Conservation (phyloP, 2,113 vertebrate species). For the Glaucomys volans region DNA sequence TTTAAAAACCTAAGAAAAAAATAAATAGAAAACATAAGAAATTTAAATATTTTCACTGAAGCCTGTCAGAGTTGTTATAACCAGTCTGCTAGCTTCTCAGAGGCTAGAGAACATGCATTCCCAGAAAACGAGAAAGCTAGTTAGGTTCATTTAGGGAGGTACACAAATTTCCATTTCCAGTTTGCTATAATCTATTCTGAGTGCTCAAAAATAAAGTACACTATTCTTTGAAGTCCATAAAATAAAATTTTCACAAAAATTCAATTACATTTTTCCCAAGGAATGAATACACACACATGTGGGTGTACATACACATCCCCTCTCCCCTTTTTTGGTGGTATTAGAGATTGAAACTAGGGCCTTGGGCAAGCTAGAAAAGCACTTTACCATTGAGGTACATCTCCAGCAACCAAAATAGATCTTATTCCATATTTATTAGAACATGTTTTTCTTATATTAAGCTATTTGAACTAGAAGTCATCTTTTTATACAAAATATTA, state of each 20-base stretch:
- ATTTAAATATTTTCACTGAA: constrained; percentile 66
- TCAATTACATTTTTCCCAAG: background rate
- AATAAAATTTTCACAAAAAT: constrained; percentile 16
- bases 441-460: background rate
- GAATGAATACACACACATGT: no score
- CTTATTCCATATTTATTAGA: constrained; percentile 1
- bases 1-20: background rate
- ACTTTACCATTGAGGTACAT: background rate
- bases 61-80: constrained; percentile 47
- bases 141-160: constrained; percentile 54
- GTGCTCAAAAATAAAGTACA: constrained; percentile 23
- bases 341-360: no score
- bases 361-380: no score
- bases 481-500: constrained; percentile 50
- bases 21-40: background rate
- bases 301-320: no score
- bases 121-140: constrained; percentile 36
- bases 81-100: constrained; percentile 61
- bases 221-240: constrained; percentile 57
- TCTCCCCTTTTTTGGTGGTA: no score
- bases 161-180: constrained; percentile 52
- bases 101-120: constrained; percentile 11
- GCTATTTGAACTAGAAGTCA: background rate
- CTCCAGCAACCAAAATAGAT: background rate
- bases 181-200: constrained; percentile 58